Conservation (phyloP, 1,140 invertebrate species). For the Thereuonema tuberculata region DNA sequence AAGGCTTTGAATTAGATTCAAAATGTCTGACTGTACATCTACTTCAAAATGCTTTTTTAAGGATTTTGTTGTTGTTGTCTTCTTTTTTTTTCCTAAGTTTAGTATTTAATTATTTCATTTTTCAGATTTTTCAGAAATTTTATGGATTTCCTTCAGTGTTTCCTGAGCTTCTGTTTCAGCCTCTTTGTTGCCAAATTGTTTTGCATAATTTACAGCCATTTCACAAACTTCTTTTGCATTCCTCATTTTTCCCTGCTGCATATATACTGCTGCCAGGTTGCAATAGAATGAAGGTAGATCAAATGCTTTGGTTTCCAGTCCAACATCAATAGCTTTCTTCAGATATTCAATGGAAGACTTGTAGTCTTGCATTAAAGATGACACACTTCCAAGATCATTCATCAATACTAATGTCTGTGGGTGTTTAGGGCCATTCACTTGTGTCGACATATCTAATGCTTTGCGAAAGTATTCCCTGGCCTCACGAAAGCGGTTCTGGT, state of each 20-base stretch:
- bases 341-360: conserved; percentile 55
- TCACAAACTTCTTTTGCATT: conserved; percentile 57
- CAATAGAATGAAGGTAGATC: conserved; percentile 59
- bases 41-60: too few relatives aligned
- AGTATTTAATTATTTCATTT: too few relatives aligned
- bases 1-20: too few relatives aligned
- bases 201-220: conserved; percentile 51
- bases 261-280: conserved; percentile 65
- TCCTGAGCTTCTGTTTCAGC: conserved; percentile 47
- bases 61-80: too few relatives aligned
- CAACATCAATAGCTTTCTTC: conserved; percentile 51
- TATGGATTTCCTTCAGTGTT: conserved; percentile 42
- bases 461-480: conserved; percentile 50
- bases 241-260: conserved; percentile 50
- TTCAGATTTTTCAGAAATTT: too few relatives aligned
- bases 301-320: conserved; percentile 42
- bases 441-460: conserved; percentile 49
- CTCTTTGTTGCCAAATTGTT: conserved; percentile 45
- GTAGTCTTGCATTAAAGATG: conserved; percentile 46
- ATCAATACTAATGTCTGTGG: conserved; percentile 61
- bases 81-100: too few relatives aligned
- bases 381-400: conserved; percentile 70
- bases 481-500: conserved; percentile 42
- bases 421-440: conserved; percentile 48
- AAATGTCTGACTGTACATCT: too few relatives aligned